Evolutionary conservation across 2,113 vertebrate genomes (phyloP), one percentile per base, ranked within the genome.

Genomic region (Pterocles burchelli): DNA sequence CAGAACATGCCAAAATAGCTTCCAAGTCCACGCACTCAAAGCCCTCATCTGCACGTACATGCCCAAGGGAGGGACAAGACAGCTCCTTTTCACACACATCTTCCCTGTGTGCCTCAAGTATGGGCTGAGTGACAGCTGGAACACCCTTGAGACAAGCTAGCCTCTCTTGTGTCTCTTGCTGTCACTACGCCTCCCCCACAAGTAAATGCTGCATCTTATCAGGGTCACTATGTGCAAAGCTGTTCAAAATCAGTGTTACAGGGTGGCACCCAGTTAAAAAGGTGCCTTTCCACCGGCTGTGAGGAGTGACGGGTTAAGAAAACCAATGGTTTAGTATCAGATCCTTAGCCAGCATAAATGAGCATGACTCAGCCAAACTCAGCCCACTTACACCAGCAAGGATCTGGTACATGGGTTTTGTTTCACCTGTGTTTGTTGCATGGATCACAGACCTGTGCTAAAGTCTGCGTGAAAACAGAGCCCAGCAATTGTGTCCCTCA

Each of bases 1-100:
- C 67, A 95, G 77, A 93, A 77, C 61, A 49, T 13, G 4, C 36
- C 95, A 90, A 88, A 90, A 77, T 46, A 92, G 68, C 83, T 94
- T 95, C 62, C 86, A 89, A 94, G 29, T 62, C 77, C 83, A 66
- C 68, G 68, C 36, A 51, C 54, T 93, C 49, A 17, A 78, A 92
- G 76, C 41, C 62, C 62, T 89, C 62, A 78, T 59, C 61, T 75
- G 92, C 82, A 71, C 58, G 76, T 51, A 83, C 45, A 33, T 31
- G 25, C 46, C 87, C 75, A 77, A 93, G 75, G 72, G 91, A 93
- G 82, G 59, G 79, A 72, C 63, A 88, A 49, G 68, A 89, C 58
- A 77, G 63, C 65, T 86, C 52, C 15, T 88, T 90, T 93, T 74
- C 93, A 93, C 48, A 62, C 76, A 72, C 33, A 28, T 25, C 55